Evolutionary conservation across 2,888 invertebrate species (phyloP), one percentile per base, ranked within the genome.

Genomic region (Rhagonycha fulva): DNA sequence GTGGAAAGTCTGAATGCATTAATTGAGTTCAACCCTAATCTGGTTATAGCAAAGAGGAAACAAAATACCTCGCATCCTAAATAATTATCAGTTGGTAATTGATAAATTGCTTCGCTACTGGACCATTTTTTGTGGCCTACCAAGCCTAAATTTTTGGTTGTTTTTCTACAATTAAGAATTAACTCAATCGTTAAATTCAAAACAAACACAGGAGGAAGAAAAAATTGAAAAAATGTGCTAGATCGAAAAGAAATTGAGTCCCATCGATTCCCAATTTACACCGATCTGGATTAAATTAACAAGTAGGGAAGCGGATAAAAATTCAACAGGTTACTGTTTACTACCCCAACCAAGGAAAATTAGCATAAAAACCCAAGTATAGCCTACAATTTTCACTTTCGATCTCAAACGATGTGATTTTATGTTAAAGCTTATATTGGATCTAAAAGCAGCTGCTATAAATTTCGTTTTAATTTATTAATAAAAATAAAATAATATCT

Each of bases 11-110:
- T 24, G 62, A 67, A 62, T 72, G 62, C 30, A 61, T 68, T 72
- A 72, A 72, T 72, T 72, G 68, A 72, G 67, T 72, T 72, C 72
- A 60, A 72, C 72, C 72, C 72, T 72, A 72, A 72, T 72, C 68
- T 61, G 62, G 26, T 66, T 66, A 66, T 14, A 19, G 12, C 67
- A 28, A 24, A 68, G 32, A 19, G 12, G 14, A 14, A 72, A 68
- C 72, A 68, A 72, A 72, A 68, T 68, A 30, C 30, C 10, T 1
- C 23, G 10, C 10, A 62, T 19, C 62, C 62, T 9, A 62, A 23
- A 62, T 14, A 23, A 62, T 14, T 62, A 14, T 62, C 62, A 19
- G 62, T 23, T 19, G 2, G 14, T 60, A 60, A 60, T 60, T 60
- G 4, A 60, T 60, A 26, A 26, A 26, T 26, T 26, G 26, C 26